Evolutionary conservation across 2,113 vertebrate species (phyloP), one percentile per base, ranked within the genome.

Genomic region (Gnathonemus echidnorhynchus): DNA sequence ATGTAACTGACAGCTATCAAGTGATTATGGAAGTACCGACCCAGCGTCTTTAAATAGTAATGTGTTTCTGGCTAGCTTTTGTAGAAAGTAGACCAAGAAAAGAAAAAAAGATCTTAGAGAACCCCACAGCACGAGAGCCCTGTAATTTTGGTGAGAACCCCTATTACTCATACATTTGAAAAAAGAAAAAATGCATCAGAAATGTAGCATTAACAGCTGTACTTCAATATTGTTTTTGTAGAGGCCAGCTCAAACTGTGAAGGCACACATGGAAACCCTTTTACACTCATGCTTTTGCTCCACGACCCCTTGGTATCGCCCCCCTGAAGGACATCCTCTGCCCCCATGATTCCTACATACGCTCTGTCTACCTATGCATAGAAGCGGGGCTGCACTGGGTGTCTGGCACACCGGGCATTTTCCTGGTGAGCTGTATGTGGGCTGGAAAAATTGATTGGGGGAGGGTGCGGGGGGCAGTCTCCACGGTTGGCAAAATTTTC

Each of bases 241-340:
- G 56, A 21, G 0, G 39, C 39, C 39, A 42, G n/a, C 52, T 15
- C 0, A 0, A 86, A 87, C 80, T 11, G 15, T 86, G 83, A 50
- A 15, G 62, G 48, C 45, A 39, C 77, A 89, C 87, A 89, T 86
- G 91, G 92, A 92, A 93, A 56, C 88, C 0, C 53, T 91, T 84
- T 24, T 74, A 27, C 86, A 49, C 53, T 50, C 85, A 89, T 89
- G 74, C 89, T 92, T 88, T 87, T 90, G 90, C 62, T 52, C 10
- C 0, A 62, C 46, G 1, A 31, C 3, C 8, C 48, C 39, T 52
- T 84, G 74, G 21, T 56, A 45, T 62, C 35, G 2, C 53, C 35
- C 10, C 24, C 15, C 52, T 48, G 11, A 27, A n/a, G 42, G 45
- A 39, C 87, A 45, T 83, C 77, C n/a, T 39, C 11, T 31, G 27